Evolutionary conservation across 64 coral and sea anemone genomes (phyloP).

Genomic region (Stichodactyla mertensii): DNA sequence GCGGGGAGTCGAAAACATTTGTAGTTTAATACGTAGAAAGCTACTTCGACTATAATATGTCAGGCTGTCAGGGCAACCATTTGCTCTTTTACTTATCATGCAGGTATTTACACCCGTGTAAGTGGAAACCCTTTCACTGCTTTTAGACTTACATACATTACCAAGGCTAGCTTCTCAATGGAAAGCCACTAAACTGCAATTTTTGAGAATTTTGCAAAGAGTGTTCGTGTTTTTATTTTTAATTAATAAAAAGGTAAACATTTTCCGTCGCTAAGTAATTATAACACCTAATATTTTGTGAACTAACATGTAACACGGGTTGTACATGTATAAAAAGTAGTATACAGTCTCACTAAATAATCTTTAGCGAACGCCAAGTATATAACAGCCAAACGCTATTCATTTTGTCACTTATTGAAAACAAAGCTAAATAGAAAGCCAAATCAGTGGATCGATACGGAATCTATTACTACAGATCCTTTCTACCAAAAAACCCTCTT

Average conservation of each 20-base stretch:
- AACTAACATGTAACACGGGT: background rate
- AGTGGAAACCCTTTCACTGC: background rate
- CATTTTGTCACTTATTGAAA: slow-evolving; percentile 20
- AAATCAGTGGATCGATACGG: background rate
- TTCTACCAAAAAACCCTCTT: background rate
- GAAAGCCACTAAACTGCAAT: background rate
- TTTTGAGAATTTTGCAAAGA: background rate
- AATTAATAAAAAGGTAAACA: background rate
- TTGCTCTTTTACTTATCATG: background rate
- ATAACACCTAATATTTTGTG: background rate
- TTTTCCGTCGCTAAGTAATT: background rate
- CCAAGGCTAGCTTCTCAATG: background rate
- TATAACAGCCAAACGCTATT: slow-evolving; percentile 24
- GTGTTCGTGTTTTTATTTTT: background rate
- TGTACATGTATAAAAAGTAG: background rate
- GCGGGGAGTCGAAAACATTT: background rate
- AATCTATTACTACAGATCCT: background rate
- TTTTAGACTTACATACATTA: background rate
- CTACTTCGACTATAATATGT: background rate
- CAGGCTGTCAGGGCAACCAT: background rate
- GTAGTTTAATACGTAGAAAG: background rate
- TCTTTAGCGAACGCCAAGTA: background rate
- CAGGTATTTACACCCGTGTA: background rate
- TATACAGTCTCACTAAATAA: background rate
- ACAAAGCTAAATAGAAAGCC: slow-evolving; percentile 2